Conservation (phyloP, 2,888 invertebrate species). For the Epirrita christyi region DNA sequence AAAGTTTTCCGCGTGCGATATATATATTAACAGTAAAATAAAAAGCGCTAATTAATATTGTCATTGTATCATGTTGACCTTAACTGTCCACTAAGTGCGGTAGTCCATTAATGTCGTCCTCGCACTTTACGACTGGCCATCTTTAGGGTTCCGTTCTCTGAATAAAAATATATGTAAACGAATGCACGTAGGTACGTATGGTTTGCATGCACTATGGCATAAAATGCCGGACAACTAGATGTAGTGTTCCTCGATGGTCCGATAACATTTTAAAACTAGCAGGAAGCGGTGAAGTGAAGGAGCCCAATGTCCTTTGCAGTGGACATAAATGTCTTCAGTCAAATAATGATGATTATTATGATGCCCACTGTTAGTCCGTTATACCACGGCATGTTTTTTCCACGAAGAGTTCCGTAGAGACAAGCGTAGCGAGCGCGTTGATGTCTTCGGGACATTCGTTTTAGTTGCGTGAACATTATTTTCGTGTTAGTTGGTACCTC, state of each 20-base stretch:
- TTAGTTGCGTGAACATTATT: neutral
- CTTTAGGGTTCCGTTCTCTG: constrained; percentile 26
- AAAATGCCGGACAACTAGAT: no score
- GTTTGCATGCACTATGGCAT: no score
- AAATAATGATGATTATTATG: no score
- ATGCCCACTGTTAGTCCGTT: no score
- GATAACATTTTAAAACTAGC: no score
- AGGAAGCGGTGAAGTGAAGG: no score
- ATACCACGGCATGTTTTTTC: no score
- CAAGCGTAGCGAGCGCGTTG: constrained; percentile 5
- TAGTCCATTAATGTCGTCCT: constrained; percentile 66
- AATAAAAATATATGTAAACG: neutral
- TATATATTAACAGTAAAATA: constrained; percentile 39
- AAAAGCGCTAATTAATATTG: constrained; percentile 49
- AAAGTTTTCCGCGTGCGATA: constrained; percentile 12
- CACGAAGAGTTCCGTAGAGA: neutral
- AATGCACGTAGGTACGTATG: no score
- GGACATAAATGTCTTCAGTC: no score
- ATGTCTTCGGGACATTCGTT: neutral
- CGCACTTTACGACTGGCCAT: constrained; percentile 56
- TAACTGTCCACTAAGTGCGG: constrained; percentile 54
- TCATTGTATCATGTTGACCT: constrained; percentile 52
- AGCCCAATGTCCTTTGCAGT: no score
- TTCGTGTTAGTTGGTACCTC: no score
- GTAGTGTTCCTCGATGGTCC: no score